Evolutionary conservation across 2,113 vertebrate species (phyloP), one percentile per base, ranked within the genome.

Genomic region (Dryoscopus gambensis): DNA sequence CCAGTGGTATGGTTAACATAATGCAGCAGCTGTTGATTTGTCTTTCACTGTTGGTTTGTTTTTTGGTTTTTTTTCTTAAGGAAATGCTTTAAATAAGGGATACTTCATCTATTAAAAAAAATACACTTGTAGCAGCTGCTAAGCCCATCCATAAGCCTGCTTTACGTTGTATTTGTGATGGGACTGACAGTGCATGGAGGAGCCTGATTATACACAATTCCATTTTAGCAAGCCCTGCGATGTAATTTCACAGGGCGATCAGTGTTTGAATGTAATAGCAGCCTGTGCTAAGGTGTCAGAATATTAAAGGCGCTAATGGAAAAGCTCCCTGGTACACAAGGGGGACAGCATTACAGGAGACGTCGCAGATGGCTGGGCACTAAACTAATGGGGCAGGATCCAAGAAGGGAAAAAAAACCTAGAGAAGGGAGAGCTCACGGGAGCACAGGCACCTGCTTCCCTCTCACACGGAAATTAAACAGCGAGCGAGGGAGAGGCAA

Each of bases 281-380:
- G 98, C 97, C 98, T 98, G 98, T 98, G 98, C 98, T 98, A 98
- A 98, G 98, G 98, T 99, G 99, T 99, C 99, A 99, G 99, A 99
- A 99, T 98, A 99, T 99, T 99, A 99, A 99, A 99, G 98, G 99
- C 98, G 97, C 99, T 99, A 99, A 99, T 99, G 99, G 99, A 99
- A 99, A 99, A 99, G 98, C 99, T 99, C 98, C 99, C 98, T 98
- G 98, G 98, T 98, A 98, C 98, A 99, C 98, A 99, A 98, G 99
- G 98, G 98, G 98, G 97, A 98, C 98, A 98, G 98, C 98, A 98
- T 99, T 99, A 99, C 98, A 98, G 97, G 98, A 98, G 98, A 98
- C 98, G 99, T 99, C 98, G 99, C 99, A 99, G 99, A 99, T 99
- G 98, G 96, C 99, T 99, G 99, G 98, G 98, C 99, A 98, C 98